These are phyloP conservation scores for Rhizoglyphus robini DNA, from an alignment of 1,140 invertebrate species.

Conservation along the genomic window DNA sequence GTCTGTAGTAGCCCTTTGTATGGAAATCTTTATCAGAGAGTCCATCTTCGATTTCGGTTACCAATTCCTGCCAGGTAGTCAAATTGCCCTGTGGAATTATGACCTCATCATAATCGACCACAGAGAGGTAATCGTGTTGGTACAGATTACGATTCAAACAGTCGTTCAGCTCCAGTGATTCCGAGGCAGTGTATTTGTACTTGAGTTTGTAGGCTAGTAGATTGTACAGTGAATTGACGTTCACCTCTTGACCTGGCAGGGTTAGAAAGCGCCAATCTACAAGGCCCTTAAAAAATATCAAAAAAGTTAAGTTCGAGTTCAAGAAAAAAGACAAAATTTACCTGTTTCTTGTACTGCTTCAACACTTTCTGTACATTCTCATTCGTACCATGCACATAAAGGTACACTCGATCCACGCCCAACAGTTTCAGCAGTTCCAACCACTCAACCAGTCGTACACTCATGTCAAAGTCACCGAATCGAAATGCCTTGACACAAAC, in stretches of 20 bases:
- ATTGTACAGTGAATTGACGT: too few species aligned
- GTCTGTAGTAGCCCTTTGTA: not conserved
- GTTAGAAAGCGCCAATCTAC: conserved; percentile 4
- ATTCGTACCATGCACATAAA: not conserved
- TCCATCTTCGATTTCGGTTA: not conserved
- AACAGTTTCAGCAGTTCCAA: conserved; percentile 4
- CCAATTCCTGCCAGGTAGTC: not conserved
- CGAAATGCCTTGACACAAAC: conserved; percentile 17
- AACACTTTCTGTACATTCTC: conserved; percentile 1
- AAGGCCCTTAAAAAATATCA: conserved; percentile 1
- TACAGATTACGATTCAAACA: too few species aligned
- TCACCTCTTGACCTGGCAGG: not conserved
- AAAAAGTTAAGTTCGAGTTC: not conserved
- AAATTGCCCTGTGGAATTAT: conserved; percentile 50
- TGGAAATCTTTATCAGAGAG: too few species aligned
- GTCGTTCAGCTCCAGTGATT: conserved; percentile 57
- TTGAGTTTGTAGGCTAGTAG: not conserved
- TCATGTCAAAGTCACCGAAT: conserved; percentile 5
- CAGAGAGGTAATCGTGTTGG: conserved; percentile 56
- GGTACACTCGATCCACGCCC: conserved; percentile 7
- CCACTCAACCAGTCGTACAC: conserved; percentile 18
- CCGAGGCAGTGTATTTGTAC: not conserved
- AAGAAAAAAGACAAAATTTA: not conserved
- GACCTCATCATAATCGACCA: conserved; percentile 81
- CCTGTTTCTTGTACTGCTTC: conserved; percentile 5